These are phyloP conservation scores for Masnerella sp. DNA, from an alignment of 2,888 invertebrate genomes.

Conservation along the genomic window DNA sequence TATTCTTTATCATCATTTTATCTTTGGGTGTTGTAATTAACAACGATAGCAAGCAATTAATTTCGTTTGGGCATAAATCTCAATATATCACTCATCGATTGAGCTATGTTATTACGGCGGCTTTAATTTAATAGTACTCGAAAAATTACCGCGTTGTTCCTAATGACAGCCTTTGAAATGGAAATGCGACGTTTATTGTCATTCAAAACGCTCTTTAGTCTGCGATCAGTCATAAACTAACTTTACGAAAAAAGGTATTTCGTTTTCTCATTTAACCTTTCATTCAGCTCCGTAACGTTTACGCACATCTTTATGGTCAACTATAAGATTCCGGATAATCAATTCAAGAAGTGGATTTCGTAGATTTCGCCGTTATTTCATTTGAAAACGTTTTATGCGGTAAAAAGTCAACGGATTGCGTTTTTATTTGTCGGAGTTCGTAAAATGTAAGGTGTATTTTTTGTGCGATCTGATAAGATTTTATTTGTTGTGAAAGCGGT, in stretches of 20 bases:
- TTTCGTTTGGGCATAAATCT: slow-evolving; percentile 24
- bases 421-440: slow-evolving; percentile 11
- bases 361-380: slow-evolving; percentile 14
- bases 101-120: slow-evolving; percentile 30
- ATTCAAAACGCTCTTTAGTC: slow-evolving; percentile 42
- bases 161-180: slow-evolving; percentile 47
- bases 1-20: slow-evolving; percentile 31
- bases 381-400: background rate
- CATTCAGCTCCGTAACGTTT: slow-evolving; percentile 24
- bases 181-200: slow-evolving; percentile 49
- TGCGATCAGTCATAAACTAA: slow-evolving; percentile 34
- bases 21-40: slow-evolving; percentile 38
- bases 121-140: slow-evolving; percentile 19
- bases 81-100: slow-evolving; percentile 30
- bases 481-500: no score
- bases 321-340: slow-evolving; percentile 26
- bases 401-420: background rate
- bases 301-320: slow-evolving; percentile 35
- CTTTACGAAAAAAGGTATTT: slow-evolving; percentile 29
- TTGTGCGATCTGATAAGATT: no score
- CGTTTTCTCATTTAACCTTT: slow-evolving; percentile 45
- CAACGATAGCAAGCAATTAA: slow-evolving; percentile 42
- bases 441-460: no score
- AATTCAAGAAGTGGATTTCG: slow-evolving; percentile 28
- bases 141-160: slow-evolving; percentile 29